Evolutionary conservation across 2,797 vertebrate genomes (phyloP).

Genomic region (Phoxinus dragarum): DNA sequence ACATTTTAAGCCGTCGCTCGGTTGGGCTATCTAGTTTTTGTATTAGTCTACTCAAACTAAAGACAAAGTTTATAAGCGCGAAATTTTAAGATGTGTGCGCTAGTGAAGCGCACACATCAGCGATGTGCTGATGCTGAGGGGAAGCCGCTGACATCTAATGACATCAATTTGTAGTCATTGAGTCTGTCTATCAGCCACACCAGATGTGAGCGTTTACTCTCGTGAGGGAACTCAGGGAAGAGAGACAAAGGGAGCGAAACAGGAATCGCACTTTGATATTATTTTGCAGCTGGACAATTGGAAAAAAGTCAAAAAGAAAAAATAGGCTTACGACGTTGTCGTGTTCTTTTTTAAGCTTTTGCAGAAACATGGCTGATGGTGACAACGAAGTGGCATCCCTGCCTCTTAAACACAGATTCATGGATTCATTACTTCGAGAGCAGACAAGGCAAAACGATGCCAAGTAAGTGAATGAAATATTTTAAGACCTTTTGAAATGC

Average conservation of each 20-base stretch:
- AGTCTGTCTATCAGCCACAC: neutral
- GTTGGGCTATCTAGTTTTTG: neutral
- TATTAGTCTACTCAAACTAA: neutral
- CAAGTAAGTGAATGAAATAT: constrained; percentile 72
- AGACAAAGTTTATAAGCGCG: neutral
- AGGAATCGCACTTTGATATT: neutral
- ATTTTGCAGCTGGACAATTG: neutral
- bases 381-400: neutral
- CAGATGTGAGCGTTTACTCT: neutral
- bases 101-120: neutral
- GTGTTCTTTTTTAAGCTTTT: neutral
- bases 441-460: constrained; percentile 82
- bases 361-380: neutral
- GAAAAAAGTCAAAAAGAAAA: neutral
- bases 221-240: neutral
- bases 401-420: constrained; percentile 75
- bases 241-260: neutral
- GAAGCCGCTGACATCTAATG: neutral
- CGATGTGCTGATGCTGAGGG: constrained; percentile 8
- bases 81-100: neutral
- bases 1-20: neutral
- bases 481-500: neutral
- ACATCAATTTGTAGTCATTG: neutral
- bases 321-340: neutral
- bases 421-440: constrained; percentile 82